A percentile compares a stretch with the other conserved stretches of the same genome.
These are phyloP conservation scores for Poecilia latipinna DNA, from an alignment of 2,113 vertebrate species.

Conservation along the genomic window DNA sequence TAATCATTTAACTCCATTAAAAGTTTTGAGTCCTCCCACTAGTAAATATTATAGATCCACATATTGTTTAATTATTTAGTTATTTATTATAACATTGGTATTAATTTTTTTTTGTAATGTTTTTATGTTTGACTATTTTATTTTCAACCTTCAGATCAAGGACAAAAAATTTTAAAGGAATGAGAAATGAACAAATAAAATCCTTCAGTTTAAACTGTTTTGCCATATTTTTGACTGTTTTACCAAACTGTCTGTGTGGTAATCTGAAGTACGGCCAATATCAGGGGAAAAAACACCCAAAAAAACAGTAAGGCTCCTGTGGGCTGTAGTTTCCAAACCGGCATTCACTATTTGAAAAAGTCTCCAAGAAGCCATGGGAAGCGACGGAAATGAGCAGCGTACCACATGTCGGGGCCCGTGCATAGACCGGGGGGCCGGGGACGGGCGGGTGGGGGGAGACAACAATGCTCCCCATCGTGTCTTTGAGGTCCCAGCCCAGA, in stretches of 20 bases:
- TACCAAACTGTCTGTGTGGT: not conserved
- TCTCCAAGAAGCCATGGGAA: slow-evolving; percentile 54
- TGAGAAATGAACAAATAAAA: not conserved
- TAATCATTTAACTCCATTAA: no score
- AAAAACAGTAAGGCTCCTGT: not conserved
- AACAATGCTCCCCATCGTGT: slow-evolving; percentile 60
- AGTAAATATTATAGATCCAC: no score
- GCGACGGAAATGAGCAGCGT: slow-evolving; percentile 75
- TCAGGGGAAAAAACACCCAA: not conserved
- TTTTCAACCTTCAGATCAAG: no score
- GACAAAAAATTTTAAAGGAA: no score
- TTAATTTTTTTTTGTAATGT: no score
- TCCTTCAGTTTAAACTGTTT: not conserved
- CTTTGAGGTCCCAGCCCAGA: slow-evolving; percentile 67
- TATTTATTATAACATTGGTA: no score
- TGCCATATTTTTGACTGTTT: not conserved
- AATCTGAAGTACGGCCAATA: not conserved
- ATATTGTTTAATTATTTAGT: no score
- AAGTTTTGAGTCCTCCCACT: no score
- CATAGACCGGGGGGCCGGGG: slow-evolving; percentile 36
- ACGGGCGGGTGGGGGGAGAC: slow-evolving; percentile 45
- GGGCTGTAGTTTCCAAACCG: slow-evolving; percentile 25
- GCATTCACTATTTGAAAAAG: slow-evolving; percentile 67
- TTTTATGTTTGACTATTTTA: no score
- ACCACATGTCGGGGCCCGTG: slow-evolving; percentile 61